Evolutionary conservation across 2,888 invertebrate species (phyloP), one percentile per base, ranked within the genome.

Genomic region (Ornithoptera priamus): DNA sequence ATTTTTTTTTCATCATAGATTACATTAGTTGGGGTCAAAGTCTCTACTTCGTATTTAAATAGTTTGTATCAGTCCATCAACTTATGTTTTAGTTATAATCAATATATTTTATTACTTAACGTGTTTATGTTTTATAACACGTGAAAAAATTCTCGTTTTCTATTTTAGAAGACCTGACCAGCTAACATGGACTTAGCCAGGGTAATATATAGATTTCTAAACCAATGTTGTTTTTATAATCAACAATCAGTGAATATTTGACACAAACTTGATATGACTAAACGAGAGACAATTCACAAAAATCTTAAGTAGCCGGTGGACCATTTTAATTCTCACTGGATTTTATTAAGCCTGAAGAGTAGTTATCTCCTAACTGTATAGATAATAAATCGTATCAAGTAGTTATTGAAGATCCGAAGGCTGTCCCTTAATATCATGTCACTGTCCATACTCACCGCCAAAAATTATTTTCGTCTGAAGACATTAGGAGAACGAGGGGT

Each of bases 381-480:
- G 67, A 42, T 56, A 62, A 39, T 39, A 56, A 39, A 61, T 65
- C 56, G 58, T 64, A 63, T 58, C 15, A 46, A 4, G 46, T 46
- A 2, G 12, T 15, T 58, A 65, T 60, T 59, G 53, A 50, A 64
- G 58, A 60, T 30, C 64, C 61, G 50, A 53, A 42, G 58, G 22
- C 39, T 22, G 57, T 58, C 57, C 3, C 10, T 22, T 58, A 15
- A 50, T 64, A 46, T 69, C 56, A 60, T 67, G 4, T 53, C 65
- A n/a, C 67, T 67, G 73, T 73, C 77, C 74, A 76, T 75, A 78
- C 76, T 76, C 77, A 74, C 76, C 75, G 77, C 75, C 78, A 75
- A 77, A 80, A 79, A 82, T 82, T 82, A 86, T 86, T 86, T 83
- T 80, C 78, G 81, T 82, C 83, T 79, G 81, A 80, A 77, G 81